Evolutionary conservation across 2,888 invertebrate species (phyloP).

Genomic region (Nemotelus pantherinus): DNA sequence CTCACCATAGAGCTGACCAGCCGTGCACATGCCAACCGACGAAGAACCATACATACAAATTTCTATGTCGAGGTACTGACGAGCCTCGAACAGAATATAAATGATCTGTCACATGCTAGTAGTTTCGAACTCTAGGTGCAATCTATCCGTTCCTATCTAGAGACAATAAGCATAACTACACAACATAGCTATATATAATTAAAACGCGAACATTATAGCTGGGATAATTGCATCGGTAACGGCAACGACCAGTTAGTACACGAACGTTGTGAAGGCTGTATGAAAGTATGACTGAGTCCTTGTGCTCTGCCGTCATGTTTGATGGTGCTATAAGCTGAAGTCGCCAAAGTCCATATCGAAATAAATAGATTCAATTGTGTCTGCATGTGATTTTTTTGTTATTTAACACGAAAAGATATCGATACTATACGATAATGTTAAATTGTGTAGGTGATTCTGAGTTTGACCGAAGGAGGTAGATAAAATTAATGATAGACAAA

Average conservation of each 20-base stretch:
- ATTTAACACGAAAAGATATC: no score
- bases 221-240: background rate
- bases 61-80: background rate
- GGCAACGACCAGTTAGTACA: background rate
- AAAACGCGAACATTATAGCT: conserved; percentile 25
- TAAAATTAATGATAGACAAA: no score
- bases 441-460: no score
- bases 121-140: background rate
- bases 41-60: background rate
- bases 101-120: background rate
- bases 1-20: background rate
- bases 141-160: background rate
- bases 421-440: no score
- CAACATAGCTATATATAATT: conserved; percentile 13
- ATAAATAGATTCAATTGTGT: no score
- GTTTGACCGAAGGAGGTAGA: no score
- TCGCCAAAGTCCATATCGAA: no score
- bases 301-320: no score
- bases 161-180: background rate
- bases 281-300: no score
- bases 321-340: no score
- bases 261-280: no score
- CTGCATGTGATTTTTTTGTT: no score
- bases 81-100: background rate
- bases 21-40: background rate